Evolutionary conservation across 2,888 invertebrate genomes (phyloP).

Genomic region (Pristionchus exspectatus): DNA sequence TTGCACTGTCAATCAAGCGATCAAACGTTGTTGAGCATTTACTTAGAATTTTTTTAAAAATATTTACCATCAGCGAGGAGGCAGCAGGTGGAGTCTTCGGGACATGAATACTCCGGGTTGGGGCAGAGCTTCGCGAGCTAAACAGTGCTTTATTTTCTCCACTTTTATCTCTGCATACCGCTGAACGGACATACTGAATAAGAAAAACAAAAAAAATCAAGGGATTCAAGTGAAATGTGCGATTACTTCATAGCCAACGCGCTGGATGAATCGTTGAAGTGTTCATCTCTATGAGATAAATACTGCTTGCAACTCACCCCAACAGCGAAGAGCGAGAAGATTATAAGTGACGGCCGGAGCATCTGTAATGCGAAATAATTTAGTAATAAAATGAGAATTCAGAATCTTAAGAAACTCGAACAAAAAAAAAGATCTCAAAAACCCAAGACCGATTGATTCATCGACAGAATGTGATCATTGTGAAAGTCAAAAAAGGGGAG

Average conservation of each 20-base stretch:
- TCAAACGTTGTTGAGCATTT: not conserved
- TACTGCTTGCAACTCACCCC: not conserved
- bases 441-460: no score
- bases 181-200: no score
- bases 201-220: no score
- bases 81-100: conserved; percentile 64
- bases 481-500: not conserved
- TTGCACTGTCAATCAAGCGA: not conserved
- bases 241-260: no score
- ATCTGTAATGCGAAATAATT: conserved; percentile 24
- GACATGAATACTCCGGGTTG: conserved; percentile 56
- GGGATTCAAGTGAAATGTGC: no score
- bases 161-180: no score
- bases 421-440: conserved; percentile 21
- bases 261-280: no score
- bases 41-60: not conserved
- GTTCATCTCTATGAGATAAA: no score
- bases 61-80: conserved; percentile 55
- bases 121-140: conserved; percentile 55
- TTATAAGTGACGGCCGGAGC: not conserved
- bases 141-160: not conserved
- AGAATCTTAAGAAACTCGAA: not conserved
- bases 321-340: not conserved
- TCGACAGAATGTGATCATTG: not conserved
- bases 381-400: not conserved